Percentiles rank a stretch among this genome's conserved stretches.
Evolutionary conservation across 2,888 invertebrate species (phyloP).

Genomic region (Rhagonycha lutea): DNA sequence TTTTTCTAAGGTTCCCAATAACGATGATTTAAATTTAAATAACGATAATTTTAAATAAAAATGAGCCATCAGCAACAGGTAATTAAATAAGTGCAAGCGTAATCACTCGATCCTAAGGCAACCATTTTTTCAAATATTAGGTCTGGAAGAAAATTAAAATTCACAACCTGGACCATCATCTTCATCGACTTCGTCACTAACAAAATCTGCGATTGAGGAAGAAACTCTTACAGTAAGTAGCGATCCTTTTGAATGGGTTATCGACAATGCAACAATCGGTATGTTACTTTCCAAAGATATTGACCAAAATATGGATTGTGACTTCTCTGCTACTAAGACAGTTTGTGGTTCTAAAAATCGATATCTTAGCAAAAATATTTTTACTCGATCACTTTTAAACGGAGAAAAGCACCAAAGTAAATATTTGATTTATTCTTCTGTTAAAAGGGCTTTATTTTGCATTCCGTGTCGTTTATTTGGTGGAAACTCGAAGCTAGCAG

Average conservation of each 20-base stretch:
- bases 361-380: not conserved
- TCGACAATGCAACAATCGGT: not conserved
- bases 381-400: not conserved
- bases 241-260: not conserved
- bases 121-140: not conserved
- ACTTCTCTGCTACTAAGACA: not conserved
- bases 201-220: not conserved
- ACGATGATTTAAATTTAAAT: not conserved
- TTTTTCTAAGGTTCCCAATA: not conserved
- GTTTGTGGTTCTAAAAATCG: not conserved
- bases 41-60: not conserved
- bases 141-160: not conserved
- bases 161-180: not conserved
- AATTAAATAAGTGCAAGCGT: not conserved
- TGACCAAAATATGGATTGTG: not conserved
- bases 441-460: not conserved
- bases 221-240: not conserved
- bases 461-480: not conserved
- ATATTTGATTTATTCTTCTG: not conserved
- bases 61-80: not conserved
- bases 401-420: not conserved
- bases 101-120: not conserved
- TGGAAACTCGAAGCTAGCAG: not conserved
- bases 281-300: not conserved
- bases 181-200: not conserved